These are phyloP conservation scores for Scelioninae gen. 1 DNA, from an alignment of 2,888 invertebrate genomes.

Conservation along the genomic window DNA sequence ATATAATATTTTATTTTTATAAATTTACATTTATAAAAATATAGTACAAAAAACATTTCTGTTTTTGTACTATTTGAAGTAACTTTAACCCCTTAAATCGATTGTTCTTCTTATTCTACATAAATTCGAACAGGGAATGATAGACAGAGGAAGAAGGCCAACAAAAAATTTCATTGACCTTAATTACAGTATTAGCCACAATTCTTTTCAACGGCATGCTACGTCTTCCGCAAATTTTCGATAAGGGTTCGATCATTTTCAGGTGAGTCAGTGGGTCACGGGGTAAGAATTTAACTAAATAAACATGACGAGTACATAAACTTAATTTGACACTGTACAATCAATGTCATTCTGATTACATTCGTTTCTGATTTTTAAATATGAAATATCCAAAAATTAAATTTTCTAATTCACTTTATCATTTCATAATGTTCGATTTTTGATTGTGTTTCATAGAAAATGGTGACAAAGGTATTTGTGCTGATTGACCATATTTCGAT, in stretches of 20 bases:
- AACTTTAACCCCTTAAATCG: neutral
- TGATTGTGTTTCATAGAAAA: no score
- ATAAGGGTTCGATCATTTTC: conserved; percentile 37
- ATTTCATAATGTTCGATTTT: no score
- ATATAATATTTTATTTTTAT: no score
- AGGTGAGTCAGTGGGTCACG: conserved; percentile 55
- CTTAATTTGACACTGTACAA: neutral
- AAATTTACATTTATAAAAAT: no score
- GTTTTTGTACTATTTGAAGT: no score
- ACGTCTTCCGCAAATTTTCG: conserved; percentile 32
- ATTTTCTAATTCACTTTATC: no score
- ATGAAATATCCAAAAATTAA: no score
- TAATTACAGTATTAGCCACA: conserved; percentile 27
- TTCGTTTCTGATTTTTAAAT: no score
- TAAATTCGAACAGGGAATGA: neutral
- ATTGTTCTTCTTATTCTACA: neutral
- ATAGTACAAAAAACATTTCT: no score
- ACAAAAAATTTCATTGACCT: conserved; percentile 42
- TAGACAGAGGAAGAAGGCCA: neutral
- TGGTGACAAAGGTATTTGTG: neutral
- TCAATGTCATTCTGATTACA: neutral
- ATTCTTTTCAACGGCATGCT: neutral
- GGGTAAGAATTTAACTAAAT: conserved; percentile 4
- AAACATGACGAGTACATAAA: neutral
- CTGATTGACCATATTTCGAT: neutral